Conservation (phyloP, 2,797 vertebrate genomes). For the Paratrypauchen microcephalus region DNA sequence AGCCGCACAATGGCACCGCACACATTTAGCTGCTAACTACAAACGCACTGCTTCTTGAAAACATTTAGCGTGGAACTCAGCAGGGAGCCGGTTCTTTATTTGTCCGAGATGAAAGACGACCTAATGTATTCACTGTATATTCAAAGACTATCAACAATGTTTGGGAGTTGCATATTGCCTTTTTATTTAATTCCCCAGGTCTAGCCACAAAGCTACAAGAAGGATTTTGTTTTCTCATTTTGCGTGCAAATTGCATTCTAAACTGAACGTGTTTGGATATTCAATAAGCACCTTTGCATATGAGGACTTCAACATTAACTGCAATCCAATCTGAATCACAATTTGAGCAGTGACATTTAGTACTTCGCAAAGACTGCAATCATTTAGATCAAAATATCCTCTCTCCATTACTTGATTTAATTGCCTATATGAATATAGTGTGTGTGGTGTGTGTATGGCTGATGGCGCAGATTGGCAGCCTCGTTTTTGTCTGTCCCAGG, state of each 20-base stretch:
- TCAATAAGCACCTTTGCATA: background rate
- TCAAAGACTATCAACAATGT: background rate
- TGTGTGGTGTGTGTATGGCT: too few relatives aligned
- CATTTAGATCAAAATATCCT: background rate
- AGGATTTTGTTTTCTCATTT: conserved; percentile 1
- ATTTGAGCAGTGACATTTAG: background rate
- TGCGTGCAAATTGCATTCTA: conserved; percentile 8
- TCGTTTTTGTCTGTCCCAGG: too few relatives aligned
- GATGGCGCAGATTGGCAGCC: too few relatives aligned
- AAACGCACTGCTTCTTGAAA: conserved; percentile 48
- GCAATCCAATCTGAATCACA: background rate
- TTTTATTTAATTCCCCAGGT: conserved; percentile 6
- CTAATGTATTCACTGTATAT: background rate
- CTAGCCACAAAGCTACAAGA: background rate
- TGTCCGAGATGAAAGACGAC: conserved; percentile 21
- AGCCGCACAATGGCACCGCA: conserved; percentile 52
- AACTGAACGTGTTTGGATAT: conserved; percentile 2
- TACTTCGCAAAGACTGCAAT: background rate
- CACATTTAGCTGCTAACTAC: conserved; percentile 40
- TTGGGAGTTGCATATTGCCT: conserved; percentile 2
- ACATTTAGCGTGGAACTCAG: conserved; percentile 30
- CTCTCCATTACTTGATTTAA: too few relatives aligned
- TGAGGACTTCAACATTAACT: background rate
- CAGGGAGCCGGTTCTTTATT: conserved; percentile 28
- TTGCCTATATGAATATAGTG: too few relatives aligned